Evolutionary conservation across 1,140 invertebrate species (phyloP), one percentile per base, ranked within the genome.

Genomic region (Geopemphigus sp.): DNA sequence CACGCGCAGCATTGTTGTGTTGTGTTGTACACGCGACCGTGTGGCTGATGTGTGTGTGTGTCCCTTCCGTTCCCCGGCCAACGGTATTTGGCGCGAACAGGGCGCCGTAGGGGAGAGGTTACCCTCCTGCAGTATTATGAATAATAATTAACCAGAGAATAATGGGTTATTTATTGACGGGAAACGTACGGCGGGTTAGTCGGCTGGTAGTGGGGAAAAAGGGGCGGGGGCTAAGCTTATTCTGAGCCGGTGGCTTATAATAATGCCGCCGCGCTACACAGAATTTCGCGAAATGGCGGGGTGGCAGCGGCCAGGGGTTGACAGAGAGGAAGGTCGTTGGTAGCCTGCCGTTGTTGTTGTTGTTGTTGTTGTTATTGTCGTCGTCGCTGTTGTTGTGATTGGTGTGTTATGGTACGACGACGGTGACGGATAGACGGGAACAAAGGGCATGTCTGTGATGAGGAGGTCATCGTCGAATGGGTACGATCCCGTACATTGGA

Each of bases 91-190:
- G 57, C 22, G 22, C 0, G 24, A 22, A 59, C 11, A 12, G 6
- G 56, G 8, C 5, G 39, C 11, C 5, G 39, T 45, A 11, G 39
- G 5, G 39, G 5, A 5, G 39, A 11, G 14, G 29, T 32, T 6
- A 2, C 29, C 50, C 70, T n/a, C 17, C 8, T 17, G 12, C 1
- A 19, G 29, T 74, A 76, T 47, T 74, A 57, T 59, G 73, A 59
- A 61, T 76, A 76, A 76, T 76, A 76, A 76, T 76, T 76, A 76
- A 76, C 73, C 73, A 39, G 56, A 76, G 53, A 57, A 76, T 76
- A 76, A 76, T 68, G 66, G 66, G 66, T 68, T 68, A 68, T 68
- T 68, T 50, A 68, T 68, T 68, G 66, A 68, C 66, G 66, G 45
- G 22, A 17, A 68, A 24, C 66, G 39, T 68, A 50, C 45, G 56